These are phyloP conservation scores for Cervus canadensis DNA, from an alignment of 2,113 vertebrate species.

Conservation along the genomic window DNA sequence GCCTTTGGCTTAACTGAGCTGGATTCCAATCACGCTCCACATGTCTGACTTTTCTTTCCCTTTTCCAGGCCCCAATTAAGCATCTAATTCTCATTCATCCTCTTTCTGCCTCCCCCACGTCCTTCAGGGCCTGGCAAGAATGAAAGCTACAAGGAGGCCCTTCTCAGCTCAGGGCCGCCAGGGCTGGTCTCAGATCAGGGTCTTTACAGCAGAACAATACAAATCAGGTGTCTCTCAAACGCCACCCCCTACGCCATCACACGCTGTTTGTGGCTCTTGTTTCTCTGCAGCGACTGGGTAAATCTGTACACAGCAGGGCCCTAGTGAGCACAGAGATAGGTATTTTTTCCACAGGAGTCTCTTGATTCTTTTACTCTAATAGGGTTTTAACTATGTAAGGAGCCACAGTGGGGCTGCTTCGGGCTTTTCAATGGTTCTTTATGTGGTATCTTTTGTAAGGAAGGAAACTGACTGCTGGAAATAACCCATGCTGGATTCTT, in stretches of 20 bases:
- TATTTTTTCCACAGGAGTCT: conserved; percentile 2
- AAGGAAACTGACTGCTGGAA: conserved; percentile 32
- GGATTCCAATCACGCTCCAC: neutral
- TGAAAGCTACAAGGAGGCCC: neutral
- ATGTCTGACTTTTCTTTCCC: conserved; percentile 25
- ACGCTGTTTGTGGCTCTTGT: conserved; percentile 65
- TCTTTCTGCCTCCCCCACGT: conserved; percentile 39
- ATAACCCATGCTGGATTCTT: conserved; percentile 32
- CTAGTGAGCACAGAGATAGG: conserved; percentile 50
- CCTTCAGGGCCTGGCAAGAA: conserved; percentile 34
- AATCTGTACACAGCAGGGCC: conserved; percentile 56
- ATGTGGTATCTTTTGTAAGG: conserved; percentile 55
- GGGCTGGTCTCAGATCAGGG: conserved; percentile 7
- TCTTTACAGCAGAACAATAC: conserved; percentile 46
- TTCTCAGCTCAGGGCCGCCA: neutral
- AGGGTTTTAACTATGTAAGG: conserved; percentile 62
- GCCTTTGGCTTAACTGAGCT: conserved; percentile 14
- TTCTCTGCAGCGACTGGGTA: conserved; percentile 55
- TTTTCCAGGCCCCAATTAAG: conserved; percentile 66
- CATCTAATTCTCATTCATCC: conserved; percentile 52
- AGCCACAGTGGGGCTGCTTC: conserved; percentile 4
- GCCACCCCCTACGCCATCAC: neutral
- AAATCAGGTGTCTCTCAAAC: conserved; percentile 53
- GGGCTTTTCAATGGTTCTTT: conserved; percentile 61
- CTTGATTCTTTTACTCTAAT: conserved; percentile 58